phyloP scores from a whole-genome alignment of 2,888 invertebrate species.

The Acanthoscelides obtectus region DNA sequence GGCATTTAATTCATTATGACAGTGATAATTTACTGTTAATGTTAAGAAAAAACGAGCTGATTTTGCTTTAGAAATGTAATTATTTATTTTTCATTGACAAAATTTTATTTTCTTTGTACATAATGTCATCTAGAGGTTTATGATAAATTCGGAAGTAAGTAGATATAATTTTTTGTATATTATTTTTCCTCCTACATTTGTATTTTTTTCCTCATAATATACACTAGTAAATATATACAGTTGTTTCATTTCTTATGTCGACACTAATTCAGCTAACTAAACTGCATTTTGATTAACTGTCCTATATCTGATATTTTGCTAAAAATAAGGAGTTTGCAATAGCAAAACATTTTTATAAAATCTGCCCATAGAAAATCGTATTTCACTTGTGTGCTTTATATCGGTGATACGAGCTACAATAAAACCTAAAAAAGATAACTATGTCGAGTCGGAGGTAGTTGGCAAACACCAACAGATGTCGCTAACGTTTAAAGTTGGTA shows the following conservation, averaged over 20 bases:
- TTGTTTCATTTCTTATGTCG: slow-evolving; percentile 1
- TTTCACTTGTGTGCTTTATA: too few species aligned
- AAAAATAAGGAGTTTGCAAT: too few species aligned
- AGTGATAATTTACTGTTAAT: neutral
- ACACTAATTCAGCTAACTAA: too few species aligned
- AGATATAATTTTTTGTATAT: neutral
- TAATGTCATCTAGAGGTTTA: neutral
- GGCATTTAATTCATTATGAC: neutral
- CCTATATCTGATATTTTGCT: too few species aligned
- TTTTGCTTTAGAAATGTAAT: neutral
- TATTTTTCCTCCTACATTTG: neutral
- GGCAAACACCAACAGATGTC: too few species aligned
- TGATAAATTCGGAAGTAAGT: neutral
- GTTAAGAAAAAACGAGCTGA: neutral
- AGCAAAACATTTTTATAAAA: too few species aligned
- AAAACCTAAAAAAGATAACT: too few species aligned
- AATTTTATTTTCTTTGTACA: neutral
- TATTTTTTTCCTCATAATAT: neutral
- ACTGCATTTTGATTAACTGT: too few species aligned
- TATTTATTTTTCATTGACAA: neutral
- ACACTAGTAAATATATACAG: neutral
- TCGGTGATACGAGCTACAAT: too few species aligned
- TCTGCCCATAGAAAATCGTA: too few species aligned
- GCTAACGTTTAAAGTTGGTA: too few species aligned
- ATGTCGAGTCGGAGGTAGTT: too few species aligned